Base-by-base conservation (phyloP, 2,113 vertebrate genomes). In the Psettodes erumei region DNA sequence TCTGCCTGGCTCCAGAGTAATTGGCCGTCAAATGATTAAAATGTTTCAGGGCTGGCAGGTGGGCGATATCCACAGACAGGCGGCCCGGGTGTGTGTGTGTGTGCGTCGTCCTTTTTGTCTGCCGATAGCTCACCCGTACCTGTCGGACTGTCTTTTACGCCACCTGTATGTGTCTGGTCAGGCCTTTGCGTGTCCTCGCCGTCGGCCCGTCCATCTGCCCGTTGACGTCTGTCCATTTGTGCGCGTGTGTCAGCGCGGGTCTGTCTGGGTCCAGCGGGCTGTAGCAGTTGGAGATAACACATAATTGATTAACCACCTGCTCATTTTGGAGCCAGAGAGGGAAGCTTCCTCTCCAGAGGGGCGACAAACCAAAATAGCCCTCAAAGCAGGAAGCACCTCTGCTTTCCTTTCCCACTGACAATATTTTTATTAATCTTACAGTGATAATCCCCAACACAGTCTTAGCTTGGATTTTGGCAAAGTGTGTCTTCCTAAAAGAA, bases 1-100 rank as follows among this genome's bases (percentile, higher is more conserved):
- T 86, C 89, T 89, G 85, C 56, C 84, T 86, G 63, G 59, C 62
- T 86, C 75, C 67, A 85, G 85, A 91, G 83, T 88, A 88, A 86
- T 90, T 91, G 86, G 86, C 82, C 89, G 27, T 87, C 87, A 86
- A 82, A 86, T 87, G 88, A 92, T 92, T 89, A 76, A 82, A 89
- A 87, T 82, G 81, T 89, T 91, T 89, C 66, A 45, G 51, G 48
- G 68, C 77, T 89, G 87, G 88, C 87, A 90, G 86, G 81, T 85
- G 84, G 85, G 75, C 47, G 43, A 79, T 79, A 77, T 83, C 81
- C 65, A 37, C 86, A 81, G 80, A 79, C 71, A 65, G 84, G 59
- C 64, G 42, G 56, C 68, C 58, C 38, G 35, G 61, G 56, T 65
- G 77, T 51, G n/a, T n/a, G n/a, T n/a, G n/a, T n/a, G n/a, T n/a